Conservation (phyloP, 1,140 invertebrate genomes). For the Brachionus manjavacas region DNA sequence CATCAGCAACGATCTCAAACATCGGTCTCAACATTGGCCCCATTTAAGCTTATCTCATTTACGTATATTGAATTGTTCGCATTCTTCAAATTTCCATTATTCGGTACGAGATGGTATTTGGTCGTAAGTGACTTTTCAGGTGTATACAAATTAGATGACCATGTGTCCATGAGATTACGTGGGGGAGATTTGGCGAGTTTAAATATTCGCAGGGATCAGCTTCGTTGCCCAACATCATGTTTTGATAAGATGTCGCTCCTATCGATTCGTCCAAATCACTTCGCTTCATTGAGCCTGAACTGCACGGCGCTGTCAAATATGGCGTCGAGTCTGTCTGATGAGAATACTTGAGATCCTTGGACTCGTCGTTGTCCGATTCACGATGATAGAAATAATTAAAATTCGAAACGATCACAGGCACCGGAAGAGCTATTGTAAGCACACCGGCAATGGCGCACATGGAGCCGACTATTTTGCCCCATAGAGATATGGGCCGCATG, state of each 20-base stretch:
- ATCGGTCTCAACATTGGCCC: slow-evolving; percentile 4
- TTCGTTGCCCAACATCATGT: slow-evolving; percentile 34
- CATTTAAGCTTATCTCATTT: neutral
- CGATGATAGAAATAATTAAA: slow-evolving; percentile 99
- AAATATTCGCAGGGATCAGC: neutral
- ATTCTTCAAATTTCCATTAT: neutral
- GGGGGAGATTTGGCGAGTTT: neutral
- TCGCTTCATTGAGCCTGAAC: neutral
- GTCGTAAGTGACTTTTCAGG: neutral
- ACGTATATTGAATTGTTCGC: neutral
- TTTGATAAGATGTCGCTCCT: slow-evolving; percentile 8
- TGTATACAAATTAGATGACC: neutral
- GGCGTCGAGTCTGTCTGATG: slow-evolving; percentile 7
- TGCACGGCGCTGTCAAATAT: neutral
- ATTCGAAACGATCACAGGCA: slow-evolving; percentile 98
- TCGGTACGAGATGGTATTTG: neutral
- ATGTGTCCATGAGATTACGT: neutral
- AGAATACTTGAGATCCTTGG: slow-evolving; percentile 35
- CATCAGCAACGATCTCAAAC: neutral
- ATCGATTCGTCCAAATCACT: slow-evolving; percentile 25
- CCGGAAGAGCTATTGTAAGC: slow-evolving; percentile 69
- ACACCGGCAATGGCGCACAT: slow-evolving; percentile 95
- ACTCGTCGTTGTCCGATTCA: slow-evolving; percentile 80
- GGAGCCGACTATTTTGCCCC: slow-evolving; percentile 56
- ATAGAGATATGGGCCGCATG: slow-evolving; percentile 62